Conservation (phyloP, 2,113 vertebrate species). For the Rhineura floridana region DNA sequence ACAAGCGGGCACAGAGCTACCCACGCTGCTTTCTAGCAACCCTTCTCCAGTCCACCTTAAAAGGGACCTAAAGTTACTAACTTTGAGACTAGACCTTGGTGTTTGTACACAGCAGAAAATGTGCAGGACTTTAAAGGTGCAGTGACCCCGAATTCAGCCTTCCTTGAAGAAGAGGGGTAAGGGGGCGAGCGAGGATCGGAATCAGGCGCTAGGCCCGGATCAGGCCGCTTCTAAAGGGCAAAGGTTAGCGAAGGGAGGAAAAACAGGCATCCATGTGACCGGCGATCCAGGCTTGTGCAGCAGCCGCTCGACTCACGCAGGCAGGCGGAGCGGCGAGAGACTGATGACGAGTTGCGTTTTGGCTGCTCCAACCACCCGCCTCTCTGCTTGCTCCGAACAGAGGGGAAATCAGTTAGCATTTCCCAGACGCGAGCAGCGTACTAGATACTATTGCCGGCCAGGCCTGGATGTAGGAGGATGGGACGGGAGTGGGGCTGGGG, state of each 20-base stretch:
- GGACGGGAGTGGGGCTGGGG: too few relatives aligned
- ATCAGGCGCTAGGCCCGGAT: background rate
- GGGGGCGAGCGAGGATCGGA: background rate
- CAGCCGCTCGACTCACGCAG: background rate
- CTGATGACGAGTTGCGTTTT: background rate
- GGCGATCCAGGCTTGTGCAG: background rate
- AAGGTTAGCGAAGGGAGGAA: background rate
- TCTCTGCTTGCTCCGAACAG: background rate
- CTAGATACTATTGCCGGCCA: background rate
- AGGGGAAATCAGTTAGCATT: background rate
- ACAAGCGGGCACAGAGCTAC: background rate
- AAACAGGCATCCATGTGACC: background rate
- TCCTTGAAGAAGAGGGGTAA: background rate
- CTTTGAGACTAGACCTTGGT: constrained; percentile 34
- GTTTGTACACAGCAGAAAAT: constrained; percentile 79
- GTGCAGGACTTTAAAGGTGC: constrained; percentile 75
- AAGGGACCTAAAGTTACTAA: constrained; percentile 31
- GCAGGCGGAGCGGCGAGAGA: background rate
- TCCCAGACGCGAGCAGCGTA: background rate
- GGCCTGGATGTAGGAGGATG: background rate
- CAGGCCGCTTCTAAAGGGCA: background rate
- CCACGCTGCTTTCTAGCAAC: background rate
- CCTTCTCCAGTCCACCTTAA: constrained; percentile 75
- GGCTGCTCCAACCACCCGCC: background rate
- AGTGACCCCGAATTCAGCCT: constrained; percentile 38